These are phyloP conservation scores for Hoplias malabaricus DNA, from an alignment of 2,113 vertebrate species.

Conservation along the genomic window DNA sequence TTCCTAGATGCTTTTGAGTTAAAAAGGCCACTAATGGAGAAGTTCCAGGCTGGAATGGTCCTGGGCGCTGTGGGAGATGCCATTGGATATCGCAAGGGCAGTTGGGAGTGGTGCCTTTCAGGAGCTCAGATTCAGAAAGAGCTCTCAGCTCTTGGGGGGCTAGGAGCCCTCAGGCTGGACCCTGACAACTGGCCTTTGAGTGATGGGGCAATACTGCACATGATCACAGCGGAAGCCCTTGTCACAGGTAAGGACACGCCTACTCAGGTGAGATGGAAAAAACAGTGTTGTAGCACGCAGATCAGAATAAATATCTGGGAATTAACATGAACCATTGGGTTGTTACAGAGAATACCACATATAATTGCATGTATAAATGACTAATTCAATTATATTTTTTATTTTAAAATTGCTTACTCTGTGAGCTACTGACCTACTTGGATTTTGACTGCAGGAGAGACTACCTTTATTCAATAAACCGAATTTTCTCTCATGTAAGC, in stretches of 20 bases:
- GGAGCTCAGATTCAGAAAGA: constrained; percentile 84
- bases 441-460: too few relatives aligned
- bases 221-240: constrained; percentile 89
- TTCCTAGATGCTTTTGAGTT: not conserved
- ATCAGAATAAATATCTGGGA: not conserved
- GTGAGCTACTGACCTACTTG: too few relatives aligned
- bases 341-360: too few relatives aligned
- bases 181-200: constrained; percentile 89
- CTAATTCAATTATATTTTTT: too few relatives aligned
- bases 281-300: not conserved
- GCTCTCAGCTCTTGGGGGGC: constrained; percentile 79
- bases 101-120: constrained; percentile 74
- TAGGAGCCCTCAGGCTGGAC: constrained; percentile 81
- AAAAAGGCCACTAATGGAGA: constrained; percentile 78
- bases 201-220: constrained; percentile 88
- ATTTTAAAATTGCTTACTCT: too few relatives aligned
- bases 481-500: too few relatives aligned
- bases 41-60: constrained; percentile 88
- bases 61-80: constrained; percentile 86
- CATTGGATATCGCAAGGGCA: constrained; percentile 83
- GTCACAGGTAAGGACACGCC: constrained; percentile 81
- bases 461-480: too few relatives aligned
- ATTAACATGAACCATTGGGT: too few relatives aligned
- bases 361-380: too few relatives aligned
- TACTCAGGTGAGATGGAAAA: not conserved